Evolutionary conservation across 2,888 invertebrate species (phyloP).

Genomic region (Julus scanicus): DNA sequence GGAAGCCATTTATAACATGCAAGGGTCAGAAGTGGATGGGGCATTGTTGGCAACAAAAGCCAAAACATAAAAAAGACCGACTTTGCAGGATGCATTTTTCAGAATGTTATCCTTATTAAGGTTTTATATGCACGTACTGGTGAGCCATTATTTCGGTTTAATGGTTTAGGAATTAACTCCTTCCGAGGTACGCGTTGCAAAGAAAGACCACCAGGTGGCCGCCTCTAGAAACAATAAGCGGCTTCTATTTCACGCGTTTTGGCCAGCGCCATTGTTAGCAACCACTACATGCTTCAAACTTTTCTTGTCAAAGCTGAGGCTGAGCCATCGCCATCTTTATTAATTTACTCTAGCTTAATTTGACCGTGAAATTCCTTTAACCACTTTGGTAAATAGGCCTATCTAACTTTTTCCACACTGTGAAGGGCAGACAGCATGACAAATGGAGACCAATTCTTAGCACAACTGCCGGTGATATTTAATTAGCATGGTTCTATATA

Average conservation of each 20-base stretch:
- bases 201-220: conserved; percentile 36
- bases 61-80: conserved; percentile 30
- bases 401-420: neutral
- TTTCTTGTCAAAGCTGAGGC: neutral
- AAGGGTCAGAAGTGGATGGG: conserved; percentile 29
- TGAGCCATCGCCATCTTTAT: neutral
- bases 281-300: neutral
- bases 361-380: neutral
- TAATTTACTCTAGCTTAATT: conserved; percentile 17
- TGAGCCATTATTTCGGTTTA: conserved; percentile 16
- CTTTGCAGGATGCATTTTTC: conserved; percentile 23
- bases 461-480: neutral
- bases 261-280: conserved; percentile 15
- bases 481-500: neutral
- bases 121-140: conserved; percentile 36
- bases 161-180: conserved; percentile 36
- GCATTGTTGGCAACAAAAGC: conserved; percentile 36
- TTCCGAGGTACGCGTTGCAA: conserved; percentile 28
- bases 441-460: neutral
- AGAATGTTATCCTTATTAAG: conserved; percentile 37
- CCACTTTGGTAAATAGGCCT: conserved; percentile 5
- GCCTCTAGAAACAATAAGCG: conserved; percentile 20
- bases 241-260: conserved; percentile 36
- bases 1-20: conserved; percentile 13
- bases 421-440: neutral